Conservation (phyloP, 1,140 invertebrate species). For the Galleria mellonella region DNA sequence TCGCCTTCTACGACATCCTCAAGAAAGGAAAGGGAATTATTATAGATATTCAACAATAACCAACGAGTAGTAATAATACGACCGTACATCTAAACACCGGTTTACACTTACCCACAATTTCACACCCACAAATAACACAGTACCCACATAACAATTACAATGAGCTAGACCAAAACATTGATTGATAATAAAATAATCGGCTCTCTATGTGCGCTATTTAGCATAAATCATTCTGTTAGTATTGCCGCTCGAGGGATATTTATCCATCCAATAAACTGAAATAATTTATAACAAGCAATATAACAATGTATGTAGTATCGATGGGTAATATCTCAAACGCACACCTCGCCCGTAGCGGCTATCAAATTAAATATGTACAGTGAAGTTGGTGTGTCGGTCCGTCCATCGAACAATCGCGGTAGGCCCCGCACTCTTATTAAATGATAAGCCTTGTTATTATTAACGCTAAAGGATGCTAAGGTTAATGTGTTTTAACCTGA, state of each 20-base stretch:
- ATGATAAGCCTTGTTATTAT: slow-evolving; percentile 24
- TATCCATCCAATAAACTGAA: slow-evolving; percentile 32
- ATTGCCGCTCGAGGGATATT: slow-evolving; percentile 25
- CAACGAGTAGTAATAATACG: too few relatives aligned
- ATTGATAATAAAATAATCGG: slow-evolving; percentile 5
- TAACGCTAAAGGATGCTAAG: neutral
- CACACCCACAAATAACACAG: too few relatives aligned
- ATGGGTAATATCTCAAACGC: slow-evolving; percentile 51
- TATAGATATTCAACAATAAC: too few relatives aligned
- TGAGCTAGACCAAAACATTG: neutral
- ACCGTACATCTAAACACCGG: too few relatives aligned
- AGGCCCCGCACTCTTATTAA: slow-evolving; percentile 27
- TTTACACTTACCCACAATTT: too few relatives aligned
- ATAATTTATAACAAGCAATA: slow-evolving; percentile 44
- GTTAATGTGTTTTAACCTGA: too few relatives aligned
- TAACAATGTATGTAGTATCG: slow-evolving; percentile 50
- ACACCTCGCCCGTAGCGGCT: slow-evolving; percentile 42
- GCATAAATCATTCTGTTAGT: slow-evolving; percentile 23
- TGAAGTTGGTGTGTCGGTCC: too few relatives aligned
- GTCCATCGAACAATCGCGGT: too few relatives aligned
- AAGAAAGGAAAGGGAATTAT: too few relatives aligned
- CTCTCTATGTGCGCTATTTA: neutral
- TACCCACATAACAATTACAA: too few relatives aligned
- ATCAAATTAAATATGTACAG: slow-evolving; percentile 37
- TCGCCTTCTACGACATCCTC: too few relatives aligned